Evolutionary conservation across 2,113 vertebrate genomes (phyloP).

Genomic region (Heterotilapia buettikoferi): DNA sequence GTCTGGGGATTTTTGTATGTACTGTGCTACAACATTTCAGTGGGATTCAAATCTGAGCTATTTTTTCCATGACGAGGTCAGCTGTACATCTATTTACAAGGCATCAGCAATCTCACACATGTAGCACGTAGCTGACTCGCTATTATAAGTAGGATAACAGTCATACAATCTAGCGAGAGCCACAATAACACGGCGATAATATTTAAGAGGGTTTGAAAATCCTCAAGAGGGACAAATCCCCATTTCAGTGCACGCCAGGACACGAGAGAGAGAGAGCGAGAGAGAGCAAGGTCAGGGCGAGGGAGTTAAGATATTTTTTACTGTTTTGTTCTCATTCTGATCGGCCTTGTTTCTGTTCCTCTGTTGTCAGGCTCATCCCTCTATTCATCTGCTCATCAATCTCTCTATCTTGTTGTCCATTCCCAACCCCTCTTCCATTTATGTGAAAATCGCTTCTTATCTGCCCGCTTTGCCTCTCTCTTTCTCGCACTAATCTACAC

Average conservation of each 20-base stretch:
- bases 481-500: slow-evolving; percentile 43
- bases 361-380: slow-evolving; percentile 47
- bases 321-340: slow-evolving; percentile 34
- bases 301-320: slow-evolving; percentile 1
- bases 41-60: neutral
- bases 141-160: slow-evolving; percentile 43
- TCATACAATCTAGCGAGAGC: slow-evolving; percentile 33
- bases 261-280: neutral
- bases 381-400: slow-evolving; percentile 38
- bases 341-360: slow-evolving; percentile 33
- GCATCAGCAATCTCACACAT: slow-evolving; percentile 3
- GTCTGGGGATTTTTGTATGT: neutral
- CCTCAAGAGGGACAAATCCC: slow-evolving; percentile 62
- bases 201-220: slow-evolving; percentile 63
- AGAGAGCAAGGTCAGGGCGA: neutral
- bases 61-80: neutral
- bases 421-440: neutral
- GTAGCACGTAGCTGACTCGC: neutral
- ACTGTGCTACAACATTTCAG: neutral
- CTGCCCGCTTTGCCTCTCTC: slow-evolving; percentile 13
- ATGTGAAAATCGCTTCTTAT: slow-evolving; percentile 46
- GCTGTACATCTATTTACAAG: neutral
- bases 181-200: slow-evolving; percentile 50
- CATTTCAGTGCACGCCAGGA: slow-evolving; percentile 32
- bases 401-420: slow-evolving; percentile 17